These are phyloP conservation scores for Premnoplex brunnescens DNA, from an alignment of 2,797 vertebrate species.

Conservation along the genomic window DNA sequence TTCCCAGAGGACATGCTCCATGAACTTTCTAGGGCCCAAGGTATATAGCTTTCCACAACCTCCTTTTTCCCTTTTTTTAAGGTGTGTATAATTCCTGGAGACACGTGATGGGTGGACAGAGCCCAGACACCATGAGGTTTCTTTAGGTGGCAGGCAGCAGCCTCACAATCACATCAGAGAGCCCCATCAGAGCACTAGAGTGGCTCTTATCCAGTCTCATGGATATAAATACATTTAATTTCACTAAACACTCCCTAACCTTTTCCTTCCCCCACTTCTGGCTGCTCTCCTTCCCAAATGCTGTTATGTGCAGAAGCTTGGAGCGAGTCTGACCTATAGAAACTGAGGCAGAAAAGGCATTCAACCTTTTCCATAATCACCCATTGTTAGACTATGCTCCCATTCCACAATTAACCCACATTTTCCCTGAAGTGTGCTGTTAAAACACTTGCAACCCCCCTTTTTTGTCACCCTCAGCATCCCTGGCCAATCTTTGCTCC, in stretches of 20 bases:
- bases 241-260: not conserved
- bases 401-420: not conserved
- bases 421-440: not conserved
- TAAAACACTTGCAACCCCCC: not conserved
- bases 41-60: not conserved
- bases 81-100: accelerated
- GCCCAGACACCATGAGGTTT: accelerated
- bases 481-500: not conserved
- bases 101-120: not conserved
- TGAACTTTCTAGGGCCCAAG: not conserved
- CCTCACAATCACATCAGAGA: not conserved
- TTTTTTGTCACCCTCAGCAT: not conserved
- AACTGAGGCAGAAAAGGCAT: not conserved
- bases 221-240: not conserved
- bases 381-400: not conserved
- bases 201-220: not conserved
- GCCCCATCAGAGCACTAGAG: not conserved
- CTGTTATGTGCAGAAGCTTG: not conserved
- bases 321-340: not conserved
- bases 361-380: not conserved
- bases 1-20: not conserved
- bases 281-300: not conserved
- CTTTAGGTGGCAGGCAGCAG: not conserved
- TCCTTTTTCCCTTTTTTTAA: not conserved
- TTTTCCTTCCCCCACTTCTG: not conserved